Evolutionary conservation across 2,113 vertebrate genomes (phyloP).

Genomic region (Cygnus buccinator): DNA sequence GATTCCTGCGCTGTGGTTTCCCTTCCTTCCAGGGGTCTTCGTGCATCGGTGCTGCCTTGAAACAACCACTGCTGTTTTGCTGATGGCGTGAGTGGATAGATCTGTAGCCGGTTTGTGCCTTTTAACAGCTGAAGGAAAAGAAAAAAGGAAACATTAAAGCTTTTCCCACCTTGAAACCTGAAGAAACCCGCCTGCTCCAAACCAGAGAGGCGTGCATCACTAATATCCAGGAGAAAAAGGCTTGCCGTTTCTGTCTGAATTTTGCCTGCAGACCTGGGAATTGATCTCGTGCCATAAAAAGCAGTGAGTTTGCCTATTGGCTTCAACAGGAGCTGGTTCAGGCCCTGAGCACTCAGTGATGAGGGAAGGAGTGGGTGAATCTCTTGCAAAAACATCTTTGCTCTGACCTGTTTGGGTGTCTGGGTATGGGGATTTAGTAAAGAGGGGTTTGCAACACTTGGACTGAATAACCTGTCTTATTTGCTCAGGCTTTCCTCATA

Average conservation of each 20-base stretch:
- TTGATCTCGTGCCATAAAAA: not conserved
- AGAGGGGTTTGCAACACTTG: not conserved
- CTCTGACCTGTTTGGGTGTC: not conserved
- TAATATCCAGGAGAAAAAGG: not conserved
- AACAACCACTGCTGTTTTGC: not conserved
- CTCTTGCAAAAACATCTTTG: not conserved
- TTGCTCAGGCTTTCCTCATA: not conserved
- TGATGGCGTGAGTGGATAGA: not conserved
- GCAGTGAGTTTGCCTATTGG: not conserved
- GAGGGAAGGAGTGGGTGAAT: not conserved
- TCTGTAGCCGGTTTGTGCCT: not conserved
- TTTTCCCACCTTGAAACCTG: not conserved
- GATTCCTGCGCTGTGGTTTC: not conserved
- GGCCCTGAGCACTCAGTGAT: fast-evolving
- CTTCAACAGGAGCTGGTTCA: not conserved
- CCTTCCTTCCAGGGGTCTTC: not conserved
- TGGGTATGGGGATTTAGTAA: not conserved
- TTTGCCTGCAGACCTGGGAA: not conserved
- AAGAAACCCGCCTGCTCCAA: not conserved
- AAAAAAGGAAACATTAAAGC: not conserved
- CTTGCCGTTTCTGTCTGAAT: not conserved
- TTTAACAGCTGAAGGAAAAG: not conserved
- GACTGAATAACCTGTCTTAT: not conserved
- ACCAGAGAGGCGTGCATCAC: fast-evolving
- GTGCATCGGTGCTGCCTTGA: not conserved